Conservation (phyloP, 2,888 invertebrate genomes). For the Melinaea menophilus region DNA sequence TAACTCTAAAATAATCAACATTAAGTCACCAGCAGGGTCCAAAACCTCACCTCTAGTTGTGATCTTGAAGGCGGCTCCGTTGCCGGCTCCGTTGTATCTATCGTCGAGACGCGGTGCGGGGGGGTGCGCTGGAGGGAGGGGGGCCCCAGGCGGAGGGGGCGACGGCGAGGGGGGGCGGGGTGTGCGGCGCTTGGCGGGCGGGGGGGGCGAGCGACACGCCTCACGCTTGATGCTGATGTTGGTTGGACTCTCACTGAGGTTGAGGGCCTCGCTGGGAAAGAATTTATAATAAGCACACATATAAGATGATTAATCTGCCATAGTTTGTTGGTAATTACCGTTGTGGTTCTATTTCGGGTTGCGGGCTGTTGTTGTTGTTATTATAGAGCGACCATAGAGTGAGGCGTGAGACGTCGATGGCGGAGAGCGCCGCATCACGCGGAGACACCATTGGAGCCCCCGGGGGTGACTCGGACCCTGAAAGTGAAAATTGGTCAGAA, state of each 20-base stretch:
- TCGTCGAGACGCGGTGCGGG: conserved; percentile 31
- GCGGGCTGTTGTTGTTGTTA: conserved; percentile 81
- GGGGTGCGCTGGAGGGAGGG: conserved; percentile 42
- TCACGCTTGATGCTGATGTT: conserved; percentile 61
- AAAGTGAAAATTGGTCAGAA: not conserved
- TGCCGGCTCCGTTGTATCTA: conserved; percentile 43
- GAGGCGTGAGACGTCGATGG: conserved; percentile 87
- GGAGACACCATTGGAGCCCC: conserved; percentile 74
- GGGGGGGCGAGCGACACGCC: conserved; percentile 76
- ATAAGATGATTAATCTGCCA: not conserved
- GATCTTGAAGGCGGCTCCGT: conserved; percentile 90
- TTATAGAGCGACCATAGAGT: conserved; percentile 91
- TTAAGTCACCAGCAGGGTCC: too few species aligned
- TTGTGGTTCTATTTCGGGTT: conserved; percentile 70
- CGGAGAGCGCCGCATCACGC: conserved; percentile 78
- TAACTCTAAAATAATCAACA: too few species aligned
- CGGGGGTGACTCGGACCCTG: conserved; percentile 70
- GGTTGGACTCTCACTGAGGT: conserved; percentile 83
- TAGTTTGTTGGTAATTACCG: conserved; percentile 47
- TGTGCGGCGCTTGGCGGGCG: conserved; percentile 79
- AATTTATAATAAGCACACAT: conserved; percentile 5
- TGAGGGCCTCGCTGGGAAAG: conserved; percentile 85
- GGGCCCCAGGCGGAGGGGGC: conserved; percentile 32
- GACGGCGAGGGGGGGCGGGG: conserved; percentile 47
- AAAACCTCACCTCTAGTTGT: conserved; percentile 83